phyloP scores from a whole-genome alignment of 2,888 invertebrate genomes.

The Blastobasis lacticolella region DNA sequence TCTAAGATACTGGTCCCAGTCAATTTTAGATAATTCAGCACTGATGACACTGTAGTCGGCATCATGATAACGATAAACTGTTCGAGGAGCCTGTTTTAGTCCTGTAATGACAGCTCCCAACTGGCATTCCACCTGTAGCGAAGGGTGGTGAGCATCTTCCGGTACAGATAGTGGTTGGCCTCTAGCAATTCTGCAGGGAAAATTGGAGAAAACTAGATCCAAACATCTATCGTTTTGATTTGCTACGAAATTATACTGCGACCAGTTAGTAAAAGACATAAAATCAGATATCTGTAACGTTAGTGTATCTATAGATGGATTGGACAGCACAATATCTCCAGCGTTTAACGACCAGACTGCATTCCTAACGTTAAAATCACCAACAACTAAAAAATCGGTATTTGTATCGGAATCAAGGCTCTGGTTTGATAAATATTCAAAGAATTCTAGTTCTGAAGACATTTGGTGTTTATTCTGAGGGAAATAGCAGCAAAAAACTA shows the following conservation, averaged over 20 bases:
- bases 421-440: slow-evolving; percentile 1
- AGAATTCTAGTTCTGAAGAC: neutral
- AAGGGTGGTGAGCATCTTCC: too few relatives aligned
- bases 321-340: neutral
- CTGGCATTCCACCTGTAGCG: too few relatives aligned
- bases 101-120: too few relatives aligned
- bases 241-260: neutral
- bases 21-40: neutral
- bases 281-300: neutral
- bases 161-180: too few relatives aligned
- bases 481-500: slow-evolving; percentile 3
- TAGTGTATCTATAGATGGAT: neutral
- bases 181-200: too few relatives aligned
- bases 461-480: neutral
- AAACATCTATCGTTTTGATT: neutral
- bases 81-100: neutral
- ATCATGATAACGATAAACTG: neutral
- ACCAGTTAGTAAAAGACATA: neutral
- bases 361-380: slow-evolving; percentile 1
- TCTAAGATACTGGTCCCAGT: slow-evolving; percentile 1
- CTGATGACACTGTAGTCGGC: slow-evolving; percentile 1
- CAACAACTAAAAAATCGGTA: neutral
- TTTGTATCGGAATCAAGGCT: neutral
- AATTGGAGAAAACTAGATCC: neutral
- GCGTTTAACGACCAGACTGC: neutral